Conservation (phyloP, 2,797 vertebrate genomes). For the Lithobates sylvaticus region DNA sequence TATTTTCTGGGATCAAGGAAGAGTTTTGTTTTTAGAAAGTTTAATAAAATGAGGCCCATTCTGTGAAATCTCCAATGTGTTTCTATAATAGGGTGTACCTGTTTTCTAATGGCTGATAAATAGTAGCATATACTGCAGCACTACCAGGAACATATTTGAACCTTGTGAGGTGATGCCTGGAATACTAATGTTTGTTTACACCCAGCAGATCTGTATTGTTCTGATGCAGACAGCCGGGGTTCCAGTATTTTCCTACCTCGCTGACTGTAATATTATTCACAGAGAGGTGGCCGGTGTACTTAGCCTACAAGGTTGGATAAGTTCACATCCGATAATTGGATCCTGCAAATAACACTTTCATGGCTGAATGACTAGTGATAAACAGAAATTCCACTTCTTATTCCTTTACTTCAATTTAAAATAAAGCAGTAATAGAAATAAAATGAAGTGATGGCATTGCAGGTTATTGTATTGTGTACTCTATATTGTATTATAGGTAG, state of each 20-base stretch:
- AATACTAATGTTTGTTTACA: slow-evolving; percentile 17
- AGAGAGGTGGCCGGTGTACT: background rate
- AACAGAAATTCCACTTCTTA: background rate
- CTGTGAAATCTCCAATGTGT: too few relatives aligned
- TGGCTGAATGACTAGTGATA: slow-evolving; percentile 2
- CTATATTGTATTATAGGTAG: too few relatives aligned
- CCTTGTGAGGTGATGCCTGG: background rate
- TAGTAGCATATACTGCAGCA: background rate
- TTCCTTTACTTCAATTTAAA: background rate
- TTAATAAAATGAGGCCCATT: too few relatives aligned
- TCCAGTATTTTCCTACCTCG: background rate
- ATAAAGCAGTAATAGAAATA: background rate
- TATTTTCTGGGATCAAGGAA: too few relatives aligned
- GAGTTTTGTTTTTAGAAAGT: background rate
- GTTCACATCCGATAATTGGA: slow-evolving; percentile 8
- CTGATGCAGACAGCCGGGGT: background rate
- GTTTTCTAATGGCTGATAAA: background rate
- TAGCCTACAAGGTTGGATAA: background rate
- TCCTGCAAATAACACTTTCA: slow-evolving; percentile 5
- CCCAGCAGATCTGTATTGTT: slow-evolving; percentile 8
- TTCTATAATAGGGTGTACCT: background rate
- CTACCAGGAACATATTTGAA: slow-evolving; percentile 8
- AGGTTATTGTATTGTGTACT: background rate
- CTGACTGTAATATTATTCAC: slow-evolving; percentile 15
- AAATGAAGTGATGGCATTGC: background rate